Evolutionary conservation across 2,888 invertebrate genomes (phyloP).

Genomic region (Scrobipalpa atriplicella): DNA sequence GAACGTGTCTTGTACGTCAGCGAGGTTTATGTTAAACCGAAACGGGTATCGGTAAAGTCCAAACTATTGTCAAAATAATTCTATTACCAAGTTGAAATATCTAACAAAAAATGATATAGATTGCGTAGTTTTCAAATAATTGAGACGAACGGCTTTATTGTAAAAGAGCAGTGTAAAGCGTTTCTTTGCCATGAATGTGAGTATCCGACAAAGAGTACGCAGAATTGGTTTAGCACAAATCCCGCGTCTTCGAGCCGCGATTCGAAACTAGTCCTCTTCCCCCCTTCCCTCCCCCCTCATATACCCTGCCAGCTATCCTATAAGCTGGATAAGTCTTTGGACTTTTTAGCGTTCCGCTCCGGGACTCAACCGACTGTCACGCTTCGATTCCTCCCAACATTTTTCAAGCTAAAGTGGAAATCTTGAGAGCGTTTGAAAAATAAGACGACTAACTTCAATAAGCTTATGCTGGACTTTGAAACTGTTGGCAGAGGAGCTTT

Average conservation of each 20-base stretch:
- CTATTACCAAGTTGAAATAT: not conserved
- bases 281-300: not conserved
- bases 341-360: slow-evolving; percentile 14
- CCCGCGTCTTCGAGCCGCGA: slow-evolving; percentile 7
- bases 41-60: not conserved
- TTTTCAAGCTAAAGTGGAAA: slow-evolving; percentile 20
- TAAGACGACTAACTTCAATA: slow-evolving; percentile 16
- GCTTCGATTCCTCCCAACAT: slow-evolving; percentile 18
- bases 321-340: slow-evolving; percentile 22
- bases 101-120: not conserved
- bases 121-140: not conserved
- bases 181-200: not conserved
- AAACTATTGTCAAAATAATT: not conserved
- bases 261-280: not conserved
- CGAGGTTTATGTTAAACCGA: slow-evolving; percentile 10
- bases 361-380: slow-evolving; percentile 14
- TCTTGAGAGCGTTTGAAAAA: not conserved
- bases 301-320: not conserved
- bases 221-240: not conserved
- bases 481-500: not conserved
- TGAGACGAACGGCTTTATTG: not conserved
- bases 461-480: not conserved
- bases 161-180: not conserved
- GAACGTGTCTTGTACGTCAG: not conserved
- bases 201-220: not conserved